phyloP scores from a whole-genome alignment of 2,888 invertebrate species.

The Trachelus iudaicus region DNA sequence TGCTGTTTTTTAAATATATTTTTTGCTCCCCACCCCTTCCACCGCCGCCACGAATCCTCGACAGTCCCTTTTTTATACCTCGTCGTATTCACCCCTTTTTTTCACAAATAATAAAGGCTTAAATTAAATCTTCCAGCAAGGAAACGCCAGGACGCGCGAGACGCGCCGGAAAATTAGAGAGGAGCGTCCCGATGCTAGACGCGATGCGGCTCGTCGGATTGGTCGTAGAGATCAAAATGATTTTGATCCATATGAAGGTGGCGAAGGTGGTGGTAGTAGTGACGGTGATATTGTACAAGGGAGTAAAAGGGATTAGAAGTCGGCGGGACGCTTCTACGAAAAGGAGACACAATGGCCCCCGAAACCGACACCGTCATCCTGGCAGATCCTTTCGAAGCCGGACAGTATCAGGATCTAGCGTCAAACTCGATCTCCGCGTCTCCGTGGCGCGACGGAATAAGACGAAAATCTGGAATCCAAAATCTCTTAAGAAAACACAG shows the following conservation, averaged over 20 bases:
- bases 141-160: constrained; percentile 30
- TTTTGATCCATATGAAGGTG: neutral
- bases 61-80: neutral
- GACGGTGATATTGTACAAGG: neutral
- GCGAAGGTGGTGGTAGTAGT: neutral
- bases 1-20: constrained; percentile 28
- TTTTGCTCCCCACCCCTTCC: constrained; percentile 23
- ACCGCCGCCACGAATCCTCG: neutral
- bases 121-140: constrained; percentile 21
- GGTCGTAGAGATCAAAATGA: neutral
- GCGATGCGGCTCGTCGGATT: neutral
- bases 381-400: constrained; percentile 40
- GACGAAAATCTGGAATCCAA: constrained; percentile 42
- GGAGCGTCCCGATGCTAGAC: neutral
- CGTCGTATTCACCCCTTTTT: constrained; percentile 2
- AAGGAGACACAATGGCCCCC: constrained; percentile 10
- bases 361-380: constrained; percentile 54
- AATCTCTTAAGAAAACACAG: constrained; percentile 62
- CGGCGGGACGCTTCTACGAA: constrained; percentile 6
- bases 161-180: neutral
- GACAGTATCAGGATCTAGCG: constrained; percentile 62
- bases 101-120: constrained; percentile 20
- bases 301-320: constrained; percentile 2
- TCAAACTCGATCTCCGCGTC: constrained; percentile 54
- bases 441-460: constrained; percentile 11